Conservation (phyloP, 2,797 vertebrate species). For the Chloroceryle amazona region DNA sequence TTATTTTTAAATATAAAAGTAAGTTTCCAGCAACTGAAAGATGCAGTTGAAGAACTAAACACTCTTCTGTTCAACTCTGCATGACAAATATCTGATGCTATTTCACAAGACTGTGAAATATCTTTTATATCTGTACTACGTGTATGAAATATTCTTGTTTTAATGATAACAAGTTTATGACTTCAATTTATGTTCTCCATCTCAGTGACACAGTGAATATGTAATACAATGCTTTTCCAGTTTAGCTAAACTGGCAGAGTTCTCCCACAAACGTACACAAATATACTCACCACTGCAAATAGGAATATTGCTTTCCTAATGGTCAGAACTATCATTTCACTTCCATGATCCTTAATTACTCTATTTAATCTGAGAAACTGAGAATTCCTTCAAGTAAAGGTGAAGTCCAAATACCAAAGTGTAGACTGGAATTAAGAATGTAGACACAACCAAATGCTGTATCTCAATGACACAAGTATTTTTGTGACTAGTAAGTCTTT, state of each 20-base stretch:
- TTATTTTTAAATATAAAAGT: constrained; percentile 2
- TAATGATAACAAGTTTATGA: neutral
- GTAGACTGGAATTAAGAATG: neutral
- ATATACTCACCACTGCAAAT: neutral
- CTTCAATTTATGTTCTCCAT: neutral
- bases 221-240: neutral
- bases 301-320: neutral
- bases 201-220: neutral
- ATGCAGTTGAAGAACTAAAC: neutral
- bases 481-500: neutral
- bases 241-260: neutral
- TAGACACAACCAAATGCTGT: neutral
- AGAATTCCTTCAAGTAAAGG: neutral
- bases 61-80: neutral
- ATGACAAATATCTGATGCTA: neutral
- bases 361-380: neutral
- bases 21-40: neutral
- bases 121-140: neutral
- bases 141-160: neutral
- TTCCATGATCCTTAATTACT: neutral
- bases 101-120: neutral
- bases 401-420: neutral
- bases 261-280: neutral
- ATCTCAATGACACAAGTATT: neutral
- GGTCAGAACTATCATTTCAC: neutral